Evolutionary conservation across 2,888 invertebrate genomes (phyloP).

Genomic region (Drosophila pegasa): DNA sequence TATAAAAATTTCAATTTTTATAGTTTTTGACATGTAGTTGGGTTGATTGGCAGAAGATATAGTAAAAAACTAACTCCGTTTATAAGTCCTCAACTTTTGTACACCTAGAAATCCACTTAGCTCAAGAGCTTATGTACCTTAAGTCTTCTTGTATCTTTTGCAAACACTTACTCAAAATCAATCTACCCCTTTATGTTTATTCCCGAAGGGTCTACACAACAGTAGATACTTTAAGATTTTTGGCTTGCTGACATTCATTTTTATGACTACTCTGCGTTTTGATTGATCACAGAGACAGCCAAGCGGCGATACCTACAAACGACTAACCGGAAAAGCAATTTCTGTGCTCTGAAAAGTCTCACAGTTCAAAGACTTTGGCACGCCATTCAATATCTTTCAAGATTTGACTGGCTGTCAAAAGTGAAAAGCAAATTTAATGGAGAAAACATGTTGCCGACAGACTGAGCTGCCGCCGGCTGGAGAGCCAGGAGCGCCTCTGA

Average conservation of each 20-base stretch:
- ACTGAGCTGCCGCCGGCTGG: neutral
- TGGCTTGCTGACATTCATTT: conserved; percentile 41
- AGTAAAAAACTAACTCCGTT: neutral
- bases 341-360: neutral
- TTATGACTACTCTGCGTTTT: conserved; percentile 48
- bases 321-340: conserved; percentile 15
- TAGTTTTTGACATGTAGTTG: too few species aligned
- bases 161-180: neutral
- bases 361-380: neutral
- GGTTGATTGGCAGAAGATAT: too few species aligned
- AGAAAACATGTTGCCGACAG: conserved; percentile 16
- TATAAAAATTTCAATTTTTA: too few species aligned
- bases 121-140: neutral
- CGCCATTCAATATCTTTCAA: neutral
- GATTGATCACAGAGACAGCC: conserved; percentile 56
- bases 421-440: conserved; percentile 22
- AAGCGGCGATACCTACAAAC: neutral
- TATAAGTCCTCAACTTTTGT: neutral
- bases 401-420: conserved; percentile 9
- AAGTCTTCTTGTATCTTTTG: neutral
- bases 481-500: neutral
- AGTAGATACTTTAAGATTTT: conserved; percentile 22
- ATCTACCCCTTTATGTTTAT: neutral
- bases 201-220: neutral
- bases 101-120: neutral